Percentiles rank a stretch among this genome's conserved stretches.
Evolutionary conservation across 2,888 invertebrate species (phyloP).

Genomic region (Heliconius ismenius): DNA sequence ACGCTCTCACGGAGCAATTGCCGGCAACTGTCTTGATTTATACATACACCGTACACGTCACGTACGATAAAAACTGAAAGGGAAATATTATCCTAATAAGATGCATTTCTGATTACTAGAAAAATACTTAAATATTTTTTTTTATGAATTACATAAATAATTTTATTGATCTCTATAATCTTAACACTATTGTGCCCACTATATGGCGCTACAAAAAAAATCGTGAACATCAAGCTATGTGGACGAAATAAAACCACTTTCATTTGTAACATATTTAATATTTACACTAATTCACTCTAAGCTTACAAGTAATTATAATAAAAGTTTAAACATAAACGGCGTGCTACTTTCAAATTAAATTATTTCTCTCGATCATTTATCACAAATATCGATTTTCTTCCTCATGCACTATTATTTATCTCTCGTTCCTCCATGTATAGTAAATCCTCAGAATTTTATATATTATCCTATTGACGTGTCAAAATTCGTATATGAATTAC

Average conservation of each 20-base stretch:
- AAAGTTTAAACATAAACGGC: conserved; percentile 27
- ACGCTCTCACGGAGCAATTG: not conserved
- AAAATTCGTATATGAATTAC: not conserved
- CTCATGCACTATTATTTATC: not conserved
- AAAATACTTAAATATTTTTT: too few relatives aligned
- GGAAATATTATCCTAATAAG: not conserved
- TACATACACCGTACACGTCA: not conserved
- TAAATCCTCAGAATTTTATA: not conserved
- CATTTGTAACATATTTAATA: conserved; percentile 31
- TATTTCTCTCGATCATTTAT: not conserved
- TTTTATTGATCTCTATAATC: too few relatives aligned
- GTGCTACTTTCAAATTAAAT: not conserved
- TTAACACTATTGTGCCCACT: too few relatives aligned
- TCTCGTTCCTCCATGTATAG: not conserved
- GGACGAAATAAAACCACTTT: conserved; percentile 39
- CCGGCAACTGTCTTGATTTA: not conserved
- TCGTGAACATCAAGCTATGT: not conserved
- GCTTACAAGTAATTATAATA: conserved; percentile 36
- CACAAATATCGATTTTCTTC: not conserved
- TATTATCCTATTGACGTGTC: not conserved
- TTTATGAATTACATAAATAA: too few relatives aligned
- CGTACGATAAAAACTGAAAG: not conserved
- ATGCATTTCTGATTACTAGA: not conserved
- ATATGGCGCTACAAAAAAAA: too few relatives aligned
- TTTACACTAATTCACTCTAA: conserved; percentile 24